phyloP scores from a whole-genome alignment of 2,888 invertebrate genomes.

The Teleogryllus oceanicus region DNA sequence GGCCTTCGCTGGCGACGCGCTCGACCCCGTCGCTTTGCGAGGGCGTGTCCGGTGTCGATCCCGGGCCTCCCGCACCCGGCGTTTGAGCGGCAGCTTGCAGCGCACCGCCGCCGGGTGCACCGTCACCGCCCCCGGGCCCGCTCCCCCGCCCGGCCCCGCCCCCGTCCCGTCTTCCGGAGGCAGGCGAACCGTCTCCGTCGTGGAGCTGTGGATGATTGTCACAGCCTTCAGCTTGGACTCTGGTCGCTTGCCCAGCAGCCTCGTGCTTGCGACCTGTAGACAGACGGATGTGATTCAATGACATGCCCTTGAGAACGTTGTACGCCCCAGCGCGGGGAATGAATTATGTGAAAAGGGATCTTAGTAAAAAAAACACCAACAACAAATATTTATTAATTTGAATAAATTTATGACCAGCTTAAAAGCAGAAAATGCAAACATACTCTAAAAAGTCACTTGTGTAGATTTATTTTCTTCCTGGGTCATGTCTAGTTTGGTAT shows the following conservation, averaged over 20 bases:
- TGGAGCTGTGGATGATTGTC: constrained; percentile 85
- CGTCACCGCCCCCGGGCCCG: constrained; percentile 57
- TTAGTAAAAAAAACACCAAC: no score
- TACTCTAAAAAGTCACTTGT: no score
- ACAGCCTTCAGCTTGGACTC: constrained; percentile 80
- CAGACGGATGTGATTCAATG: neutral
- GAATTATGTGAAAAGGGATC: no score
- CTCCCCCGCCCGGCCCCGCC: constrained; percentile 45
- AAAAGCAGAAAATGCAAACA: no score
- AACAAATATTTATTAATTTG: neutral
- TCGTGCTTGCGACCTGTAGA: constrained; percentile 71
- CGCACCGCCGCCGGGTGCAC: constrained; percentile 80
- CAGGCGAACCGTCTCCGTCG: constrained; percentile 81
- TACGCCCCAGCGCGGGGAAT: no score
- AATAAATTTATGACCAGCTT: no score
- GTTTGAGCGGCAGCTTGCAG: constrained; percentile 81
- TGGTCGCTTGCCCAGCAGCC: constrained; percentile 73
- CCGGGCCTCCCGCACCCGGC: constrained; percentile 61
- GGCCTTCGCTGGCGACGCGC: neutral
- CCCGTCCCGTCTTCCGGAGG: constrained; percentile 52
- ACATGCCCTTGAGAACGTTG: neutral
- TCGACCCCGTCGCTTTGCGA: neutral
- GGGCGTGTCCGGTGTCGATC: constrained; percentile 31
- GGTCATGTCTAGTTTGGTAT: no score
- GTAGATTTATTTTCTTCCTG: no score